phyloP scores from a whole-genome alignment of 1,140 invertebrate genomes.

The Drosophila sproati region DNA sequence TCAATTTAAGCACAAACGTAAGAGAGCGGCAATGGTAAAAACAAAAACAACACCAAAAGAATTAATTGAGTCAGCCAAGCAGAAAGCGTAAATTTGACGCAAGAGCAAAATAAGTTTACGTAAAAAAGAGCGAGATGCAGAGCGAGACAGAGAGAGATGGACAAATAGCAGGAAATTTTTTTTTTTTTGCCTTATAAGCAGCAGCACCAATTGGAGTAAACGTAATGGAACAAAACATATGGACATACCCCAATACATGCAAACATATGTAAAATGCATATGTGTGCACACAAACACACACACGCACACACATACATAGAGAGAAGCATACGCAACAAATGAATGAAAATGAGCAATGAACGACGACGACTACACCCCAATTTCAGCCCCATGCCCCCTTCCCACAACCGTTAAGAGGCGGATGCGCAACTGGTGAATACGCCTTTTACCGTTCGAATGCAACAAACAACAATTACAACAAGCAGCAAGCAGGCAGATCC shows the following conservation, averaged over 20 bases:
- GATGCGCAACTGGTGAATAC: conserved; percentile 48
- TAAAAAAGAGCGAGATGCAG: conserved; percentile 36
- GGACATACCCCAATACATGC: conserved; percentile 4
- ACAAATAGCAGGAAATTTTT: conserved; percentile 38
- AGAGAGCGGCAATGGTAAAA: conserved; percentile 43
- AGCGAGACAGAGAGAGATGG: conserved; percentile 39
- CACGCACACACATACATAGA: conserved; percentile 26
- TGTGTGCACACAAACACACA: conserved; percentile 16
- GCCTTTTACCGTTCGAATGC: conserved; percentile 40
- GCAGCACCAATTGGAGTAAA: conserved; percentile 48
- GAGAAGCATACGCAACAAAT: conserved; percentile 62
- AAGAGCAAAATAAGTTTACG: conserved; percentile 60
- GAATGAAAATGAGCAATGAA: conserved; percentile 57
- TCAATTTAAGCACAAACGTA: conserved; percentile 55
- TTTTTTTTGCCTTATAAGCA: conserved; percentile 28
- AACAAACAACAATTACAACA: conserved; percentile 42
- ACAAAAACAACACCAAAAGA: conserved; percentile 56
- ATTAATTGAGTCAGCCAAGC: conserved; percentile 81
- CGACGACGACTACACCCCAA: conserved; percentile 61
- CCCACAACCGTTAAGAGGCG: conserved; percentile 14
- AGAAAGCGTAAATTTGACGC: conserved; percentile 76
- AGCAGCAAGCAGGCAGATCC: conserved; percentile 31
- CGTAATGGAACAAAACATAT: conserved; percentile 44
- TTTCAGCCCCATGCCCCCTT: conserved; percentile 34
- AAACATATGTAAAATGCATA: conserved; percentile 21